Evolutionary conservation across 2,797 vertebrate genomes (phyloP), one percentile per base, ranked within the genome.

Genomic region (Phrynocephalus forsythii): DNA sequence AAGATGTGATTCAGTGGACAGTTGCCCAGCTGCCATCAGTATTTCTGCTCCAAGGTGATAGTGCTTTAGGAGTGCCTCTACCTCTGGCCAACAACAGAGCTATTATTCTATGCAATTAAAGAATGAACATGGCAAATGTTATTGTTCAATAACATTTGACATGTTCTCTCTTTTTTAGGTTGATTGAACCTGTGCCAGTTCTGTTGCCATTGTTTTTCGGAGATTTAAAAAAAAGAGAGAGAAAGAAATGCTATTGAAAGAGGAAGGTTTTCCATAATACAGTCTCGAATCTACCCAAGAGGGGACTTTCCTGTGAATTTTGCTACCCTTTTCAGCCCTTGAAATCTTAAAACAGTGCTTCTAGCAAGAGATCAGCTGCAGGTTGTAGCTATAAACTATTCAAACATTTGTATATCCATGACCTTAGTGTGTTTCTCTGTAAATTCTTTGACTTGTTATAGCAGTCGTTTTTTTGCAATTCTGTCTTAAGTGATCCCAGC

Each of bases 381-480:
- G 13, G 52, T 52, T 68, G 10, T 69, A 86, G 68, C 10, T 66
- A 67, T 79, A 56, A 52, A 79, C 13, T 33, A 38, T 18, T 69
- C 15, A 71, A 68, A 38, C 20, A 38, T 72, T 20, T 16, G 18
- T n/a, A 60, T 0, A 71, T 38, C 77, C 26, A 79, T 60, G 66
- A 56, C 44, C 67, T 79, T 71, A 38, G 24, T 68, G 63, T n/a
- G 33, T 4, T 60, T 79, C 10, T 20, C 38, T 71, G 15, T 72
- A 28, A 71, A 3, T 79, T 26, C 24, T 79, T 72, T 67, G 68
- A 56, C 68, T 69, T 72, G 30, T 50, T n/a, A 66, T 30, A 33
- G 9, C 28, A 1, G 7, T 87, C 0, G 84, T 85, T 84, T 85
- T 11, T 88, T 89, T 77, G 68, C 0, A 38, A 82, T 91, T 92